Base-by-base conservation (phyloP, 1,140 invertebrate genomes). In the Tetragnatha versicolor region DNA sequence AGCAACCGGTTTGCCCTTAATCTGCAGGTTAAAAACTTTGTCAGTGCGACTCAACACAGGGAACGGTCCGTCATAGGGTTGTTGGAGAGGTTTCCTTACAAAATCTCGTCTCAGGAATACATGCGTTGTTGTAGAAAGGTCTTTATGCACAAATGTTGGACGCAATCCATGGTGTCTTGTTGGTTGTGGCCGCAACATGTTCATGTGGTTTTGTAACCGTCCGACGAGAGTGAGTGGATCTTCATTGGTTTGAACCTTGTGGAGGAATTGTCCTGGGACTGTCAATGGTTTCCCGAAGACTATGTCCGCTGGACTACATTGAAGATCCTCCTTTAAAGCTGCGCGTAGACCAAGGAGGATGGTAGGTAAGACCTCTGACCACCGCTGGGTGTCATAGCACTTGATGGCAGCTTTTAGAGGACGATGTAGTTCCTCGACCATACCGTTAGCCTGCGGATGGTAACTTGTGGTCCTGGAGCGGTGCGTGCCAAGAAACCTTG, bases 371-470 rank as follows among this genome's bases (percentile, higher is more conserved):
- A 66, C 29, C 22, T 84, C 81, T 0, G 81, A 70, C 86, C 86
- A 88, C 14, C 70, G 66, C 6, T 9, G 33, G 22, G 25, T 63
- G 83, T 27, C 27, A 70, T 79, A 45, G n/a, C 20, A 25, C 45
- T 42, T 31, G 4, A 72, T 61, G 0, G 86, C 81, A 14, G 83
- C 55, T 80, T 88, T 88, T 14, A 88, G 73, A 47, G 82, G 58
- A 1, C 85, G 79, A 82, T 89, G 87, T 29, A 83, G 81, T n/a
- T 84, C 63, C 63, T 87, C 84, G 0, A 85, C 79, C 51, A 85
- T 76, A 3, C 84, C 85, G 77, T 87, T 87, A 7, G 83, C 22
- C 9, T 81, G 81, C 12, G 85, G 86, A 42, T 86, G 83, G 53
- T 68, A 79, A 5, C 77, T 39, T 3, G 77, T 37, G 5, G 79